Evolutionary conservation across 2,888 invertebrate species (phyloP), one percentile per base, ranked within the genome.

Genomic region (Fragum fragum): DNA sequence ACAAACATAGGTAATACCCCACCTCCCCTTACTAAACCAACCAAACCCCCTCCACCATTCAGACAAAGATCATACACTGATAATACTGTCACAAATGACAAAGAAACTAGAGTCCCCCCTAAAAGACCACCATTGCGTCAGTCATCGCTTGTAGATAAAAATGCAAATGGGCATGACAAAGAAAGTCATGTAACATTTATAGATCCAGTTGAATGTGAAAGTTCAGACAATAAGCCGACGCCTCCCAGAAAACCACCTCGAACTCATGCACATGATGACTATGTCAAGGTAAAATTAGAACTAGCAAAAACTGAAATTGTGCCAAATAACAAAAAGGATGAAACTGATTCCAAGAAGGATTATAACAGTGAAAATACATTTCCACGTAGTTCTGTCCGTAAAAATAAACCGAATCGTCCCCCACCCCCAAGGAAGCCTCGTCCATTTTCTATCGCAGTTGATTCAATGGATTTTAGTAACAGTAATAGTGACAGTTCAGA

Each of bases 191-290:
- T 74, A 52, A 26, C 39, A 42, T 73, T 32, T 73, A 66, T 66
- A 26, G 70, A 72, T 57, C 32, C 69, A 32, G 42, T 52, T 39
- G 59, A 47, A 36, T 47, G 42, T 55, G 53, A 16, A 16, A 53
- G 28, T 36, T 5, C 28, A n/a, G 66, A 47, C 59, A 1, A 21
- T 21, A 55, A 78, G 39, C 79, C 79, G 1, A 36, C 42, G 42
- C 91, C 92, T 29, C 90, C 90, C 5, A 80, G 80, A 32, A 91
- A 91, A 79, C 92, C 92, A 5, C 90, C 89, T 26, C 73, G 92
- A 47, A 92, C 92, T 3, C 88, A 89, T 79, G 91, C 90, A 52
- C 92, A 92, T 77, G 91, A 91, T 87, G 87, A 90, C 47, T 92
- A 92, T 71, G 72, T 91, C 3, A 83, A 87, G 83, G 80, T 84